Evolutionary conservation across 2,797 vertebrate genomes (phyloP).

Genomic region (Acipenser ruthenus): DNA sequence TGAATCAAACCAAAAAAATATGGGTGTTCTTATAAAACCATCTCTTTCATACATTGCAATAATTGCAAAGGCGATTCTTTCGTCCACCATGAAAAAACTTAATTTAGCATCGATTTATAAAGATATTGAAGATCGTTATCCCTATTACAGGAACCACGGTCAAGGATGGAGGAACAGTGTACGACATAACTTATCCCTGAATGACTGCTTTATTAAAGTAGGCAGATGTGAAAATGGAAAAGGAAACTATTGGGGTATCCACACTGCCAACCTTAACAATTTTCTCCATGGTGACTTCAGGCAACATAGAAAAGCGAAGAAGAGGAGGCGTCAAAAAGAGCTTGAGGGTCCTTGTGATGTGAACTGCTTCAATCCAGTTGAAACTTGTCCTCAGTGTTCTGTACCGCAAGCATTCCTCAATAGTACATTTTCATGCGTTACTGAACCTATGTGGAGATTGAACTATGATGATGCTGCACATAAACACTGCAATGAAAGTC

Average conservation of each 20-base stretch:
- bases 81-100: constrained; percentile 44
- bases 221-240: constrained; percentile 50
- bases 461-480: constrained; percentile 22
- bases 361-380: constrained; percentile 21
- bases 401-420: constrained; percentile 18
- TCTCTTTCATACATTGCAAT: constrained; percentile 47
- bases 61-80: constrained; percentile 54
- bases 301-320: constrained; percentile 35
- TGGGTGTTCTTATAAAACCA: constrained; percentile 28
- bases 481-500: neutral
- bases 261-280: constrained; percentile 41
- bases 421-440: constrained; percentile 18
- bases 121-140: constrained; percentile 48
- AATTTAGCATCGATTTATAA: constrained; percentile 56
- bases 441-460: constrained; percentile 26
- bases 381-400: constrained; percentile 17
- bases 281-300: constrained; percentile 52
- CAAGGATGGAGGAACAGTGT: constrained; percentile 51
- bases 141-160: constrained; percentile 40
- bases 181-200: constrained; percentile 52
- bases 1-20: neutral
- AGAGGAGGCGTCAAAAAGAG: constrained; percentile 26
- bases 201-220: constrained; percentile 57
- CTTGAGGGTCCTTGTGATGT: constrained; percentile 13
- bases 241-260: constrained; percentile 54